Evolutionary conservation across 2,113 vertebrate genomes (phyloP), one percentile per base, ranked within the genome.

Genomic region (Tapirus terrestris): DNA sequence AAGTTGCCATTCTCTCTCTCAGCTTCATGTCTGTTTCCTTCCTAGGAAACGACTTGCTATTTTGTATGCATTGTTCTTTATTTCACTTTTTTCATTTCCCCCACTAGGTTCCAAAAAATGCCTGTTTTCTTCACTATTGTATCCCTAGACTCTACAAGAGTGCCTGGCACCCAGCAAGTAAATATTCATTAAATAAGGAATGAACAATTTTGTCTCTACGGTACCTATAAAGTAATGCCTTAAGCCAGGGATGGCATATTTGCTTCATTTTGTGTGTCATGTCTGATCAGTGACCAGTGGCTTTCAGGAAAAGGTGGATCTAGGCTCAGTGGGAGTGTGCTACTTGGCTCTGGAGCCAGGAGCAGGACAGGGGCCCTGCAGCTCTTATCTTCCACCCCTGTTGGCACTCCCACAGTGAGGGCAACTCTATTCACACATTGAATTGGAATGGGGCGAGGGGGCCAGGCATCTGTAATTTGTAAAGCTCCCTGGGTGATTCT

Each of bases 261-360:
- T 97, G 81, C 65, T 94, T 91, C 48, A 93, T 89, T 83, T 58
- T 82, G 23, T 81, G 20, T 76, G 63, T 94, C 91, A 65, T 9
- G 6, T 43, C 16, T 79, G 70, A 94, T 60, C 60, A 53, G 58
- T 77, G 60, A 81, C 63, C 45, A 70, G 81, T 17, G 6, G 61
- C 85, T 93, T 53, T 65, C 67, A 43, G 45, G 36, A 65, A 2
- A 89, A 92, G 25, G 53, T 33, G 51, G 56, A 70, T 58, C 13
- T 17, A 6, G 29, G 31, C 68, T 90, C 70, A 20, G 0, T 33
- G 27, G 29, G 67, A 94, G 36, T 0, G 0, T 2, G 14, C 7
- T 31, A 0, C 25, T n/a, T 29, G 53, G 51, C 70, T 75, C 48
- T 25, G 43, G 12, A 16, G 58, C 48, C 70, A 23, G 45, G 43